Percentiles rank a stretch among this genome's conserved stretches.
These are phyloP conservation scores for Trichopoda pennipes DNA, from an alignment of 2,888 invertebrate species.

Conservation along the genomic window DNA sequence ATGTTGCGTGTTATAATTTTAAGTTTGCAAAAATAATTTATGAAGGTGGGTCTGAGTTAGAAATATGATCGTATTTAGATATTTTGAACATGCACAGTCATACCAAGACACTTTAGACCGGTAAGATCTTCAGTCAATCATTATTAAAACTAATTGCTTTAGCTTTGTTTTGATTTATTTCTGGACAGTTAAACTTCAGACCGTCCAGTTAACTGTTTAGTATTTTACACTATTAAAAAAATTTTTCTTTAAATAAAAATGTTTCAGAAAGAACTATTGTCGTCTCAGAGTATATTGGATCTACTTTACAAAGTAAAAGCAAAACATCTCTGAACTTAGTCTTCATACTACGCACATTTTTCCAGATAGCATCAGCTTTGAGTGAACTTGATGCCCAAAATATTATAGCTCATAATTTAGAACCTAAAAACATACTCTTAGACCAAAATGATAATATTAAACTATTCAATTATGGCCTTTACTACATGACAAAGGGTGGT, in stretches of 20 bases:
- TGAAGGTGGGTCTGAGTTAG: too few relatives aligned
- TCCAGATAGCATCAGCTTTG: conserved; percentile 88
- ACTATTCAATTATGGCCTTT: conserved; percentile 95
- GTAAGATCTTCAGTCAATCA: too few relatives aligned
- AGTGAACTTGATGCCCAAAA: conserved; percentile 86
- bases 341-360: conserved; percentile 84
- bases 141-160: too few relatives aligned
- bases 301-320: conserved; percentile 83
- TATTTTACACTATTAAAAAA: too few relatives aligned
- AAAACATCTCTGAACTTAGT: conserved; percentile 80
- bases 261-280: conserved; percentile 88
- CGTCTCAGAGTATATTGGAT: conserved; percentile 89
- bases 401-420: conserved; percentile 90
- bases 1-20: too few relatives aligned
- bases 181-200: too few relatives aligned
- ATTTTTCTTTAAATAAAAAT: not conserved
- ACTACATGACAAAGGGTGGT: conserved; percentile 93
- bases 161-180: too few relatives aligned
- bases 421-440: conserved; percentile 91
- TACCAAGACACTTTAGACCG: too few relatives aligned
- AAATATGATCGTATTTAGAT: too few relatives aligned
- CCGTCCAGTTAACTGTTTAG: too few relatives aligned
- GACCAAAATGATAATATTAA: conserved; percentile 88
- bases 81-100: too few relatives aligned
- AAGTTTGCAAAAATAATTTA: too few relatives aligned